Base-by-base conservation (phyloP, 2,888 invertebrate species). In the Arctia plantaginis region DNA sequence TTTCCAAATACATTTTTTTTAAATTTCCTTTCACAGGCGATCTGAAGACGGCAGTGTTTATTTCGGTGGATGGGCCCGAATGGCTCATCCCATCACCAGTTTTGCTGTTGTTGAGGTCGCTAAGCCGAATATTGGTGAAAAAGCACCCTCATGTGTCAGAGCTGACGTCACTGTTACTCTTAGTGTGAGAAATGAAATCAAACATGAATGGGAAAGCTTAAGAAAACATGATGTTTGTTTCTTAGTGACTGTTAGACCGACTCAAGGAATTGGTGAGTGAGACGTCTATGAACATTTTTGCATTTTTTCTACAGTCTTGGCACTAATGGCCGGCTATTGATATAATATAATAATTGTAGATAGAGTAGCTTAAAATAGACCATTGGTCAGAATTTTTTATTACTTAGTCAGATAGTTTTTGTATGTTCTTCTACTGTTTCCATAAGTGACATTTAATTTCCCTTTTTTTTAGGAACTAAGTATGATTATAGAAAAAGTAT, bases 201-300 rank as follows among this genome's bases (percentile, higher is more conserved):
- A 99, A 92, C 96, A 97, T 13, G 99, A 99, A 93, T 99, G 99
- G 99, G 99, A 99, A 92, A 98, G 97, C 86, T 95, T 99, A 65
- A 96, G 99, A 72, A 99, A 99, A 90, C 99, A 99, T 90, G 99
- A 99, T 90, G 99, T 99, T 6, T 99, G 99, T 90, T 99, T 99
- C 91, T 96, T 99, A 71, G 96, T 99, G 51, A 98, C 99, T 0
- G 98, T 99, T 0, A 97, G 98, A 80, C 99, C 99, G 0, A 97
- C 97, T 1, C 97, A 97, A 87, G 96, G 98, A 3, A 98, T 99
- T 82, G 99, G 99, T 96, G 96, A 91, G 89, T 90, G n/a, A 77
- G 68, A n/a, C 0, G 23, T 4, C 10, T 23, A 35, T 69, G 4
- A 41, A 47, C 10, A 10, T 18, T 62, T 62, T 6, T 30, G 0